Conservation (phyloP, 2,888 invertebrate genomes). For the Pachydiplax longipennis region DNA sequence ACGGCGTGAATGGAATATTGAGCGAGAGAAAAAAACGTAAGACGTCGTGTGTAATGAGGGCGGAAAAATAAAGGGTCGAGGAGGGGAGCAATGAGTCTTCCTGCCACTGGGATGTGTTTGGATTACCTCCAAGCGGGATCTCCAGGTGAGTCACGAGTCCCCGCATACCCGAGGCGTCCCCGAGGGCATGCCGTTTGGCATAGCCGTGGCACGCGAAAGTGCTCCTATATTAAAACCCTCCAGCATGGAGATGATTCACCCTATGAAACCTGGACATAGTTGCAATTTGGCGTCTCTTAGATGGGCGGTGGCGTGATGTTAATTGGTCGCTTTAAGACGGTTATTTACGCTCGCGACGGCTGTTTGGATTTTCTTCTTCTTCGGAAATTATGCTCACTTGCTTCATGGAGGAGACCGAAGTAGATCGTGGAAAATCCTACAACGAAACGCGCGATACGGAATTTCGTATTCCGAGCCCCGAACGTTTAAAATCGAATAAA, state of each 20-base stretch:
- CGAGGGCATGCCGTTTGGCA: not conserved
- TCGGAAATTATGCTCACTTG: no score
- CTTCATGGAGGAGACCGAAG: no score
- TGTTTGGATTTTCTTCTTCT: no score
- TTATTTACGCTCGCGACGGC: no score
- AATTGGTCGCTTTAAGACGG: no score
- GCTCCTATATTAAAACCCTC: constrained; percentile 29
- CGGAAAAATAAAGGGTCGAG: not conserved
- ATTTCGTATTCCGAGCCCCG: no score
- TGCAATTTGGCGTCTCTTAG: no score
- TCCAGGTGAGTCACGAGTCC: not conserved
- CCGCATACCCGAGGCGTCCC: not conserved
- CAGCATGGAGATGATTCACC: not conserved
- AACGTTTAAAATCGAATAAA: no score
- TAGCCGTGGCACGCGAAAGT: constrained; percentile 17
- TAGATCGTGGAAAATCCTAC: no score
- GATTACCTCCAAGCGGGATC: constrained; percentile 15
- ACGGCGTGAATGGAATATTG: not conserved
- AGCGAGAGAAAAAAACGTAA: not conserved
- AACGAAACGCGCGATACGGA: no score
- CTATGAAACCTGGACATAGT: not conserved
- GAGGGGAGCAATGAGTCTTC: not conserved
- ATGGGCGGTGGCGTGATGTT: no score
- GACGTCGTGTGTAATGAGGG: not conserved
- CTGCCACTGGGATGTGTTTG: constrained; percentile 5